Base-by-base conservation (phyloP, 1,140 invertebrate species). In the Calliphora vicina region DNA sequence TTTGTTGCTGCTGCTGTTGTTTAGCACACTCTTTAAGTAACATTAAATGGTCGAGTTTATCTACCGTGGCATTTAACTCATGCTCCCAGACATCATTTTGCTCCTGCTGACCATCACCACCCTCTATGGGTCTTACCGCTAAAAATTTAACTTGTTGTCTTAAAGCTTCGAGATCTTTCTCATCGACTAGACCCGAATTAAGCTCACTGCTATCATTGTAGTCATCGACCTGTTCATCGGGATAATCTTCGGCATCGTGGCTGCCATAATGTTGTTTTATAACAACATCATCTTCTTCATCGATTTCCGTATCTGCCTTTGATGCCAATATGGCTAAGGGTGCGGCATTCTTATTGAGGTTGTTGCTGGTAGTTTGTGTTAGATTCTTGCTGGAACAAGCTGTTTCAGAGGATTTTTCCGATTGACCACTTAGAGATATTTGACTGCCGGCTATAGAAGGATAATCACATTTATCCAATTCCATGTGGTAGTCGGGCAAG, bases 41-140 rank as follows among this genome's bases (percentile, higher is more conserved):
- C 85, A 94, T 91, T 81, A 94, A 88, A 82, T 94, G 93, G 87
- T 94, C 93, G n/a, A 94, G 87, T 84, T 94, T 94, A 78, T 94
- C 93, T 3, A 94, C 93, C 0, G 93, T 93, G 57, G 92, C 92
- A 85, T 93, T 94, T 57, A 94, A 88, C 85, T 94, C 93, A 50
- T 92, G 90, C 74, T 94, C 93, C 93, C 93, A 94, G 15, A 92
- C 91, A 84, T 92, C 92, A 12, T 91, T 91, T 27, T 88, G 87
- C 85, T 94, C 93, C 26, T 93, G 93, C 86, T 92, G 92, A 0
- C 93, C 92, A 86, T 93, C 93, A 15, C 91, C 92, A 23, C 92
- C 93, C 82, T 94, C 93, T 42, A 93, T 92, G 0, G 93, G 93
- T 76, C 93, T 92, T 5, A 93, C 91, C 6, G 93, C 93, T 61